These are phyloP conservation scores for Theretra japonica DNA, from an alignment of 2,888 invertebrate species.

Conservation along the genomic window DNA sequence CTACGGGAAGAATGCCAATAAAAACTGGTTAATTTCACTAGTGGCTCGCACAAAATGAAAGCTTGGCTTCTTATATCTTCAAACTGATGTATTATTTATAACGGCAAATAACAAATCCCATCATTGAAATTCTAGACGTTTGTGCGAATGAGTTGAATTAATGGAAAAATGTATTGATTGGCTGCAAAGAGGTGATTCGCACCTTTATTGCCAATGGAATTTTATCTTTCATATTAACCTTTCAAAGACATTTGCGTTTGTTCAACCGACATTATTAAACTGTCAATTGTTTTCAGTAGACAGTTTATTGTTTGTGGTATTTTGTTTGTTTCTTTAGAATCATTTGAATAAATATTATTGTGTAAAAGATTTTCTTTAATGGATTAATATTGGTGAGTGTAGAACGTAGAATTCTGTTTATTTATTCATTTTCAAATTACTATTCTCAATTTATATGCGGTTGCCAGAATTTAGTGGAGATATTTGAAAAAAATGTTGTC, in stretches of 20 bases:
- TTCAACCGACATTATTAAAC: background rate
- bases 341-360: background rate
- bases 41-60: slow-evolving; percentile 68
- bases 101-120: slow-evolving; percentile 67
- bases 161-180: slow-evolving; percentile 57
- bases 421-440: too few species aligned
- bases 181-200: background rate
- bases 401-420: too few species aligned
- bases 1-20: slow-evolving; percentile 75
- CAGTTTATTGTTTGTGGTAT: background rate
- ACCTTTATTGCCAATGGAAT: slow-evolving; percentile 10
- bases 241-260: slow-evolving; percentile 32
- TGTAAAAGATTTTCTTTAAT: background rate
- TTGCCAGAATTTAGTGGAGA: too few species aligned
- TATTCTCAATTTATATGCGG: too few species aligned
- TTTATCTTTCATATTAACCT: background rate
- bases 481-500: too few species aligned
- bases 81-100: slow-evolving; percentile 79
- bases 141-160: slow-evolving; percentile 73
- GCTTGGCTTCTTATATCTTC: slow-evolving; percentile 69
- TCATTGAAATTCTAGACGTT: slow-evolving; percentile 73
- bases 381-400: background rate
- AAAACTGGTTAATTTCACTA: slow-evolving; percentile 76
- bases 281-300: slow-evolving; percentile 1
- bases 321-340: background rate